Evolutionary conservation across 2,888 invertebrate species (phyloP).

Genomic region (Odontocolon sp.): DNA sequence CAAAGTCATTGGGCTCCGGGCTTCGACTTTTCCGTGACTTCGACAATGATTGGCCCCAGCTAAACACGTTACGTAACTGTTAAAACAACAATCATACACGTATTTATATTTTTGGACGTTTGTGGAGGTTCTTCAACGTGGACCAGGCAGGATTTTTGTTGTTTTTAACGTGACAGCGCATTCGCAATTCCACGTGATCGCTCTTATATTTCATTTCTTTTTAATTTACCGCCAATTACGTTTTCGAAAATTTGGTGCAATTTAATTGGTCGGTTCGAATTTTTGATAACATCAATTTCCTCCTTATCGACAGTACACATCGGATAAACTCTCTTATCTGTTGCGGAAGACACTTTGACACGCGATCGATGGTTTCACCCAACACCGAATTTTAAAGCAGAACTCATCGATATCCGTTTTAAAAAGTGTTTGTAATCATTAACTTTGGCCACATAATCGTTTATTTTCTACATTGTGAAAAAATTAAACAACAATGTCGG

Average conservation of each 20-base stretch:
- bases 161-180: too few relatives aligned
- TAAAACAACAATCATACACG: too few relatives aligned
- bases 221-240: neutral
- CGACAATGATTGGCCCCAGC: neutral
- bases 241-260: neutral
- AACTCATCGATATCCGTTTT: neutral
- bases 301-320: neutral
- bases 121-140: too few relatives aligned
- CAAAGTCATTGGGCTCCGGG: conserved; percentile 42
- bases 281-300: neutral
- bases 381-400: neutral
- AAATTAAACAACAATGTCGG: conserved; percentile 70
- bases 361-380: neutral
- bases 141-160: too few relatives aligned
- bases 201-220: too few relatives aligned
- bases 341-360: neutral
- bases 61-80: conserved; percentile 6
- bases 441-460: conserved; percentile 3
- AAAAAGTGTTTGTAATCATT: conserved; percentile 54
- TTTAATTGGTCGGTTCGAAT: neutral
- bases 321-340: too few relatives aligned
- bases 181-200: too few relatives aligned
- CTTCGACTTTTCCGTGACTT: neutral
- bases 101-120: too few relatives aligned
- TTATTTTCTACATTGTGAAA: neutral